A percentile compares a stretch with the other conserved stretches of the same genome.
These are phyloP conservation scores for Gadopsis marmoratus DNA, from an alignment of 2,797 vertebrate species.

Conservation along the genomic window DNA sequence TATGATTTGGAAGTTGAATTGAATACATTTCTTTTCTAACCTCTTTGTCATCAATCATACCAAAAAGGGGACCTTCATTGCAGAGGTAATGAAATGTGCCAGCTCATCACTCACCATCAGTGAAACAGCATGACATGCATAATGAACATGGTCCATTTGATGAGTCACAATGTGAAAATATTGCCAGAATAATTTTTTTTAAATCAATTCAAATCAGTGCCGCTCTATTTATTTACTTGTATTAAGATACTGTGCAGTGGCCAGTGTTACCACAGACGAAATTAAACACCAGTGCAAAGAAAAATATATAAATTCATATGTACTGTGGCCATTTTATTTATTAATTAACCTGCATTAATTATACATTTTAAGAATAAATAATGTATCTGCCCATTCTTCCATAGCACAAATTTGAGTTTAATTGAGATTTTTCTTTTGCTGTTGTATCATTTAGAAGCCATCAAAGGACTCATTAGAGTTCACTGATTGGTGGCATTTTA, in stretches of 20 bases:
- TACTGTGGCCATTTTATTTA: constrained; percentile 59
- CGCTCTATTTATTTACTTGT: constrained; percentile 44
- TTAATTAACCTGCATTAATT: constrained; percentile 79
- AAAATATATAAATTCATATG: constrained; percentile 26
- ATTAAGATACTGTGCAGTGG: background rate
- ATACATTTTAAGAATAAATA: constrained; percentile 71
- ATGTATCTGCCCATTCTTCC: constrained; percentile 51
- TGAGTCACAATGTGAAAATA: constrained; percentile 21
- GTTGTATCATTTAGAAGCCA: constrained; percentile 63
- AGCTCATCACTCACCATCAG: constrained; percentile 32
- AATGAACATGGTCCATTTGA: constrained; percentile 25
- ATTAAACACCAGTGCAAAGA: constrained; percentile 3
- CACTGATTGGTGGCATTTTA: constrained; percentile 33
- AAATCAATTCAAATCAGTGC: constrained; percentile 52
- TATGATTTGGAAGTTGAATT: no score
- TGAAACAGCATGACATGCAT: constrained; percentile 28
- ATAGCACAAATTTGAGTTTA: constrained; percentile 62
- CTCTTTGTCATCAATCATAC: background rate
- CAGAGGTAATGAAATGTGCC: background rate
- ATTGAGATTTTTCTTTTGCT: constrained; percentile 60
- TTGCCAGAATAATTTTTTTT: background rate
- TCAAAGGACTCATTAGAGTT: constrained; percentile 46
- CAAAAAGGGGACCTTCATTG: background rate
- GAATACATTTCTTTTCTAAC: background rate
- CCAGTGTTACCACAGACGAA: background rate